phyloP scores from a whole-genome alignment of 30 jellyfish, hydroid and myxozoan genomes.

The Turritopsis dohrnii region DNA sequence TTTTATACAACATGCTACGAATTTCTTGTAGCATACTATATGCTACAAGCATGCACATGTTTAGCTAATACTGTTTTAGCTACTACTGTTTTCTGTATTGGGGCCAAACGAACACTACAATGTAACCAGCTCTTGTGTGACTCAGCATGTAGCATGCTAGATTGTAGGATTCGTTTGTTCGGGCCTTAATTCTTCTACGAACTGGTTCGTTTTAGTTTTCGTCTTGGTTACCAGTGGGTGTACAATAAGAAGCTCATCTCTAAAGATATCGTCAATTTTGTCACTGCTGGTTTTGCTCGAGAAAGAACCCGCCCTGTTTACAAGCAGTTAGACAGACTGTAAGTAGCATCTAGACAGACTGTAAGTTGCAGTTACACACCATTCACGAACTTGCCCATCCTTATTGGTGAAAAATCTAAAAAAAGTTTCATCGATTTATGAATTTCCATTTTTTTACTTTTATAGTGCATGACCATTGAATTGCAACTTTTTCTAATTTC shows the following conservation, averaged over 20 bases:
- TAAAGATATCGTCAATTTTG: not conserved
- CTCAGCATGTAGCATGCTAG: not conserved
- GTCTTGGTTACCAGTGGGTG: constrained; percentile 39
- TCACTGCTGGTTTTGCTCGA: not conserved
- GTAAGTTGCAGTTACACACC: not conserved
- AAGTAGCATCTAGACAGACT: constrained; percentile 22
- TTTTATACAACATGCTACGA: no score
- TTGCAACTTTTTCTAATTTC: no score
- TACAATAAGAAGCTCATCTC: constrained; percentile 15
- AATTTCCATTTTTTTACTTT: no score
- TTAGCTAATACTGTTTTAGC: no score
- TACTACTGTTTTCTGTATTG: no score
- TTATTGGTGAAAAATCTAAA: no score
- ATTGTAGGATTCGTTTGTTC: not conserved
- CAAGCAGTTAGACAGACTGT: constrained; percentile 22
- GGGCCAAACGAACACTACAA: no score
- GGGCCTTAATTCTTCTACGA: not conserved
- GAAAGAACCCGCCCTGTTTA: constrained; percentile 3
- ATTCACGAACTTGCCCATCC: not conserved
- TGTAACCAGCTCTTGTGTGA: no score
- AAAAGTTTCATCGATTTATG: no score
- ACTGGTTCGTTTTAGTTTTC: constrained; percentile 30
- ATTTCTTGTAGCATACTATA: no score
- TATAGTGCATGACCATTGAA: no score
- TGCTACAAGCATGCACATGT: no score